phyloP scores from a whole-genome alignment of 2,113 vertebrate genomes.

The Campylorhamphus procurvoides region DNA sequence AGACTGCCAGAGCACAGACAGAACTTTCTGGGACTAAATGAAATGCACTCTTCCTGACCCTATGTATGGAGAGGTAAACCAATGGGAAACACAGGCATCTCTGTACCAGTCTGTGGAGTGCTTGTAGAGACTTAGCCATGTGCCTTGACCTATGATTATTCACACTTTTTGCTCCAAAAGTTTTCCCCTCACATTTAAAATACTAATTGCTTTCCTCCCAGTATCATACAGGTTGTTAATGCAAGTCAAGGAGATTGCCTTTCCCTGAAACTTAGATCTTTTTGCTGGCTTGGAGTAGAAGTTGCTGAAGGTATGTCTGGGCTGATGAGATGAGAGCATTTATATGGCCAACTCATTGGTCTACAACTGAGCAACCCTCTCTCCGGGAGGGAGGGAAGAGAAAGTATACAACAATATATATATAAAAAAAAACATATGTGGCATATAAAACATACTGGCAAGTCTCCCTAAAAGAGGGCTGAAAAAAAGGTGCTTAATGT shows the following conservation, averaged over 20 bases:
- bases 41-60: not conserved
- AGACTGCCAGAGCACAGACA: not conserved
- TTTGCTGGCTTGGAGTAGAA: not conserved
- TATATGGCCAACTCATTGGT: not conserved
- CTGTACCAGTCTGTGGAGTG: not conserved
- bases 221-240: not conserved
- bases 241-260: not conserved
- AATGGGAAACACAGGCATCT: accelerated
- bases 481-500: not conserved
- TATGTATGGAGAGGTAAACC: not conserved
- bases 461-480: not conserved
- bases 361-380: not conserved
- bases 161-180: not conserved
- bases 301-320: not conserved
- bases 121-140: not conserved
- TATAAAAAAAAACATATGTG: not conserved
- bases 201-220: not conserved
- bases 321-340: not conserved
- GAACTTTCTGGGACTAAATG: not conserved
- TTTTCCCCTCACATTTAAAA: not conserved
- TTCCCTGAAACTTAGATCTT: not conserved
- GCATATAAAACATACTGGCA: not conserved
- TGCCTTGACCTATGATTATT: not conserved
- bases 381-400: not conserved
- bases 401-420: not conserved